Evolutionary conservation across 2,797 vertebrate species (phyloP), one percentile per base, ranked within the genome.

Genomic region (Helarctos malayanus): DNA sequence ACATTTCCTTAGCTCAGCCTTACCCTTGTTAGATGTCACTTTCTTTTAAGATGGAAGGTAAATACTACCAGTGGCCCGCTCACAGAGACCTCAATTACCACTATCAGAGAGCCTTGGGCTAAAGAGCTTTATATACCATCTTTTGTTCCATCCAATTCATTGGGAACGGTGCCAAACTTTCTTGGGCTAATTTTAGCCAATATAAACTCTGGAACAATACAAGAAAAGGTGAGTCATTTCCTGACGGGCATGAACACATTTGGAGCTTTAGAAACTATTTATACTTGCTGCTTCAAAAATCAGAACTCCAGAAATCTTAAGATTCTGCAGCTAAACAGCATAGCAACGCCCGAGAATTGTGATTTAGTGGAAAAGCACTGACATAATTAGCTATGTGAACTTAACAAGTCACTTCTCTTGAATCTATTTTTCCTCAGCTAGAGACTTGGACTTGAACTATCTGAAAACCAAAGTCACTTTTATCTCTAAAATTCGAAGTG

Each of bases 221-320:
- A 73, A 87, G 69, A 95, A 97, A 92, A 96, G 92, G 57, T 68
- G 86, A 97, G 69, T 97, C 91, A 96, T n/a, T 90, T 97, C 94
- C 61, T 95, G 76, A 86, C 52, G 86, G 75, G 56, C 68, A 82
- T 2, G 47, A 45, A 88, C 52, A 79, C 45, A 82, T 57, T 9
- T 91, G 56, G 57, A 96, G 82, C 54, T 91, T 91, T 16, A 96
- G 35, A 91, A 97, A 89, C 15, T 47, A 97, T 82, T 95, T 92
- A 92, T 68, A 96, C 47, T 79, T 82, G 54, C 4, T 69, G 45
- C 38, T 87, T 95, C n/a, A 93, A 94, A 95, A 80, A 85, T 19
- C 23, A 75, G 61, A 93, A 98, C 82, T 93, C 73, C 89, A 91
- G 21, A 95, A 91, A 82, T 80, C 73, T 90, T 79, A 95, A 94